These are phyloP conservation scores for Noctuana brunneofusca DNA, from an alignment of 2,888 invertebrate genomes.

Conservation along the genomic window DNA sequence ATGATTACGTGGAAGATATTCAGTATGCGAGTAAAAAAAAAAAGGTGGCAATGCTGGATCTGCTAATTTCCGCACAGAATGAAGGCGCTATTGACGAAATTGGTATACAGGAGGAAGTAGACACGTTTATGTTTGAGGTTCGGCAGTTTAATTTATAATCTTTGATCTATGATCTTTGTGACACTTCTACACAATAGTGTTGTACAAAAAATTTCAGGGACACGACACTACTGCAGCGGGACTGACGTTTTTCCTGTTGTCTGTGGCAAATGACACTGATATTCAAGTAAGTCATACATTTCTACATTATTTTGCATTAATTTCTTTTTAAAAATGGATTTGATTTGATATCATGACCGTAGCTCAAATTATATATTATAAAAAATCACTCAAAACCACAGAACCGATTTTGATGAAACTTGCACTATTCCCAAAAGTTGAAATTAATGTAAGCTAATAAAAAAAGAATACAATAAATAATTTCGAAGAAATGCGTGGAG, in stretches of 20 bases:
- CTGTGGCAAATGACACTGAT: conserved; percentile 62
- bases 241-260: conserved; percentile 59
- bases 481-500: not conserved
- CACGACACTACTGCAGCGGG: conserved; percentile 76
- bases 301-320: too few species aligned
- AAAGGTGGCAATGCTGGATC: conserved; percentile 78
- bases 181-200: not conserved
- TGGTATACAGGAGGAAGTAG: conserved; percentile 83
- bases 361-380: not conserved
- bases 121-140: conserved; percentile 85
- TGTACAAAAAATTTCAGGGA: conserved; percentile 56
- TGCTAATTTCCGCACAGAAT: conserved; percentile 71
- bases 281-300: conserved; percentile 46
- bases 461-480: not conserved
- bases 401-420: too few species aligned
- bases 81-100: conserved; percentile 71
- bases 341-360: not conserved
- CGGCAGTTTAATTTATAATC: conserved; percentile 30
- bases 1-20: conserved; percentile 41
- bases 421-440: too few species aligned
- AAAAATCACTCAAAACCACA: too few species aligned
- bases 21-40: conserved; percentile 54
- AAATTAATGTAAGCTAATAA: too few species aligned
- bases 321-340: not conserved
- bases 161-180: not conserved